Base-by-base conservation (phyloP, 2,888 invertebrate species). In the Cheiracanthium punctorium region DNA sequence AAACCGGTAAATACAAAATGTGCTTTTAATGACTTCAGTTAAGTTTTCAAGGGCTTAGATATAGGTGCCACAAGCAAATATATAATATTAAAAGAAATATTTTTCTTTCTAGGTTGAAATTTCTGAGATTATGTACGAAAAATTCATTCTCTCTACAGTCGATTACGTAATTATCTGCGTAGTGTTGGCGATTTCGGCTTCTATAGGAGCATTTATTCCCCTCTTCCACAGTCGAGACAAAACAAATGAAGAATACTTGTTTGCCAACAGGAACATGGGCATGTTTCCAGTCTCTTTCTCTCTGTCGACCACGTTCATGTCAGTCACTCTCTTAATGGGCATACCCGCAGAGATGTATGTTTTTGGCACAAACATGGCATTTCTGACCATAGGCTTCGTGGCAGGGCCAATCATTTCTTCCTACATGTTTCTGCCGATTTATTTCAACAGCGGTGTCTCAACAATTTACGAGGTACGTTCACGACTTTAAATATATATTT, bases 291-390 rank as follows among this genome's bases (percentile, higher is more conserved):
- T 97, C 0, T 95, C 96, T 1, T 95, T 97, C 88, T 97, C 97
- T 1, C 92, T 97, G 82, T 96, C 97, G 95, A 96, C 97, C 17
- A 96, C 96, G 33, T 97, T 97, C 91, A 96, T 97, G 95, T 97
- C 97, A 0, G 96, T 97, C 41, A 94, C 97, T 77, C 96, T 96
- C 0, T 91, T 97, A 52, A 93, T 98, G n/a, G 97, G 97, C 17
- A 95, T 97, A 1, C 96, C 96, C 33, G 94, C 95, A 73, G 97
- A 98, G 92, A 96, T 95, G 91, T 97, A 97, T 92, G 94, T 94
- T 89, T 95, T 94, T 90, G 97, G 97, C 73, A 94, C 96, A 88
- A 94, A 95, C 91, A 96, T 97, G 91, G 93, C 95, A 14, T 92
- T 95, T 29, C 95, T 96, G 72, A 96, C 96, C 91, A 88, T 96